phyloP scores from a whole-genome alignment of 2,797 vertebrate species.

The Decapterus maruadsi region DNA sequence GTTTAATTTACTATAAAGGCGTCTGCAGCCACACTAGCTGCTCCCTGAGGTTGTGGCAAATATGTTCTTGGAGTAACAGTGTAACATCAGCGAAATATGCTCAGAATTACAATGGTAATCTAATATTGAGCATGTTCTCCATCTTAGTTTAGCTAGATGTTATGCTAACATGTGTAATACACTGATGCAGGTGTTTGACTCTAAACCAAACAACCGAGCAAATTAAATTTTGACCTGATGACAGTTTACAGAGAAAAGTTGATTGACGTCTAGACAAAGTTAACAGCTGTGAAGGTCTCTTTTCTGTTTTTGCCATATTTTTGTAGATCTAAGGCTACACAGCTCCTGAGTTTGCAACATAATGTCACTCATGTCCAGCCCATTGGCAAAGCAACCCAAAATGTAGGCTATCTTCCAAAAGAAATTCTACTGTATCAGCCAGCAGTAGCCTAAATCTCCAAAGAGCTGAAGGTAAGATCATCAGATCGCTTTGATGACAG shows the following conservation, averaged over 20 bases:
- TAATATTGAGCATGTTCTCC: background rate
- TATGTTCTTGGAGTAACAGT: background rate
- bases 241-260: background rate
- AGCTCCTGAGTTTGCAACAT: too few species aligned
- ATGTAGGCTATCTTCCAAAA: too few species aligned
- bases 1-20: background rate
- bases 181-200: background rate
- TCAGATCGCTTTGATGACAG: too few species aligned
- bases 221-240: background rate
- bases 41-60: background rate
- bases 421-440: too few species aligned
- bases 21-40: background rate
- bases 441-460: too few species aligned
- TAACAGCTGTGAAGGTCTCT: background rate
- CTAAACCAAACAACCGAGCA: background rate
- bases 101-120: background rate
- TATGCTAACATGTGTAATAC: background rate
- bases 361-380: too few species aligned
- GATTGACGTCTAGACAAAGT: background rate
- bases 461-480: too few species aligned
- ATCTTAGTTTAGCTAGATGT: background rate
- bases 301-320: too few species aligned
- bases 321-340: too few species aligned
- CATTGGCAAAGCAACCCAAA: too few species aligned
- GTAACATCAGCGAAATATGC: background rate